These are phyloP conservation scores for Scaptodrosophila latifasciaeformis DNA, from an alignment of 2,888 invertebrate genomes.

Conservation along the genomic window DNA sequence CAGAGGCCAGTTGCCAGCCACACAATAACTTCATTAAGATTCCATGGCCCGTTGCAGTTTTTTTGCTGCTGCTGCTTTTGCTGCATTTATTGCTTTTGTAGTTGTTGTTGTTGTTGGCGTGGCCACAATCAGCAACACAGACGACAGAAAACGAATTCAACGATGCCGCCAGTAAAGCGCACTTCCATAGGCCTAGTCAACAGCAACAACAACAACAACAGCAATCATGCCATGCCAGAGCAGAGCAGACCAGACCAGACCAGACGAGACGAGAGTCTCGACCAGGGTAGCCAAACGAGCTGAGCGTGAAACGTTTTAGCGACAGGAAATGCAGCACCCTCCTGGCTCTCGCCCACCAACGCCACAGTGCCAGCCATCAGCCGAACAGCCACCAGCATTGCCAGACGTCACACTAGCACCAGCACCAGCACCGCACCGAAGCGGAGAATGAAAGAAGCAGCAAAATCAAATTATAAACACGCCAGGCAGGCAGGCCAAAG, in stretches of 20 bases:
- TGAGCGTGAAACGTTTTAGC: constrained; percentile 35
- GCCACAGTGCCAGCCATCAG: not conserved
- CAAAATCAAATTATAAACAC: constrained; percentile 65
- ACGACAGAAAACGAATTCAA: no score
- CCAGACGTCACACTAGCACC: not conserved
- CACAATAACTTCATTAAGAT: constrained; percentile 66
- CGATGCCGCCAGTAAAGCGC: no score
- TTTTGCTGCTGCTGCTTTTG: constrained; percentile 24
- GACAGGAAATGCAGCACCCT: constrained; percentile 58
- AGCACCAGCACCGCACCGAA: constrained; percentile 25
- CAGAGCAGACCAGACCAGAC: no score
- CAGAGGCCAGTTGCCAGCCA: constrained; percentile 24
- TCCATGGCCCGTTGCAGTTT: constrained; percentile 42
- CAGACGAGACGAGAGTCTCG: no score
- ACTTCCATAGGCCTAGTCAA: constrained; percentile 42
- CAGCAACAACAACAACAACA: no score
- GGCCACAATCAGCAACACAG: constrained; percentile 4
- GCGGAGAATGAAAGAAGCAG: constrained; percentile 54
- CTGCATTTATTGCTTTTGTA: constrained; percentile 2
- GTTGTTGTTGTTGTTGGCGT: constrained; percentile 17
- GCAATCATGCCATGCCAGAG: no score
- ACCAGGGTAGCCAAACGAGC: constrained; percentile 26
- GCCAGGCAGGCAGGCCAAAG: constrained; percentile 47
- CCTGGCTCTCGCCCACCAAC: constrained; percentile 13
- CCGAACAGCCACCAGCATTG: constrained; percentile 22